phyloP scores from a whole-genome alignment of 2,888 invertebrate genomes.

The Cecidostiba fungosa region DNA sequence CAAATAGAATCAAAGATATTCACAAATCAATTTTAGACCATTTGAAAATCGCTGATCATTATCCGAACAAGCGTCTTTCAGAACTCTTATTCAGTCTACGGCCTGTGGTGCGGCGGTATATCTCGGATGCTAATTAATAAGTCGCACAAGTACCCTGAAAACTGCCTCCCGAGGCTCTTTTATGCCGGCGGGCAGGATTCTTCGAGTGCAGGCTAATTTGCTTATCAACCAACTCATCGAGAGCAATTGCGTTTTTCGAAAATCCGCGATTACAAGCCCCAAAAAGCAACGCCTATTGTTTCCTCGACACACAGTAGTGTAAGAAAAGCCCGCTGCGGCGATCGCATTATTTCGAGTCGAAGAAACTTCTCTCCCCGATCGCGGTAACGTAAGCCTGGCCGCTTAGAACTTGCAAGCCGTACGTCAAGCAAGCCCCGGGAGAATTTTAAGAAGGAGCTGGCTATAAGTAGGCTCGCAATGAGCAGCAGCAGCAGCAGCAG shows the following conservation, averaged over 20 bases:
- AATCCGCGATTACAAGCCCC: not conserved
- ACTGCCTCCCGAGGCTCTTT: slow-evolving; percentile 25
- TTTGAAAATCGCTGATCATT: no score
- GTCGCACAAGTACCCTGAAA: slow-evolving; percentile 23
- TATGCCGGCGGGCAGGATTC: no score
- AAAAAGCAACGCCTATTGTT: not conserved
- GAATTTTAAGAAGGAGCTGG: slow-evolving; percentile 34
- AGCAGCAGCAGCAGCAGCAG: slow-evolving; percentile 55
- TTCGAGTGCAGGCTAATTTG: no score
- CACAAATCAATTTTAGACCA: no score
- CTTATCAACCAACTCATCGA: no score
- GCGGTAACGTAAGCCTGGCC: not conserved
- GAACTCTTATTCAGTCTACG: not conserved
- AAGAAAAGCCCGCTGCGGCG: not conserved
- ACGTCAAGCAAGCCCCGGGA: not conserved
- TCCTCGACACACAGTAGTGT: not conserved
- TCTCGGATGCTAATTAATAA: slow-evolving; percentile 21
- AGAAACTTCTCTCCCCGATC: not conserved
- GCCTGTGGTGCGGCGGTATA: no score
- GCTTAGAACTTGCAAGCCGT: not conserved
- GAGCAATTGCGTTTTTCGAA: not conserved
- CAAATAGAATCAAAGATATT: no score
- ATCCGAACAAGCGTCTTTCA: not conserved
- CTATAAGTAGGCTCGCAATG: slow-evolving; percentile 59
- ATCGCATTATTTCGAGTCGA: not conserved